Evolutionary conservation across 2,888 invertebrate genomes (phyloP), one percentile per base, ranked within the genome.

Genomic region (Lordiphosa fenestrarum): DNA sequence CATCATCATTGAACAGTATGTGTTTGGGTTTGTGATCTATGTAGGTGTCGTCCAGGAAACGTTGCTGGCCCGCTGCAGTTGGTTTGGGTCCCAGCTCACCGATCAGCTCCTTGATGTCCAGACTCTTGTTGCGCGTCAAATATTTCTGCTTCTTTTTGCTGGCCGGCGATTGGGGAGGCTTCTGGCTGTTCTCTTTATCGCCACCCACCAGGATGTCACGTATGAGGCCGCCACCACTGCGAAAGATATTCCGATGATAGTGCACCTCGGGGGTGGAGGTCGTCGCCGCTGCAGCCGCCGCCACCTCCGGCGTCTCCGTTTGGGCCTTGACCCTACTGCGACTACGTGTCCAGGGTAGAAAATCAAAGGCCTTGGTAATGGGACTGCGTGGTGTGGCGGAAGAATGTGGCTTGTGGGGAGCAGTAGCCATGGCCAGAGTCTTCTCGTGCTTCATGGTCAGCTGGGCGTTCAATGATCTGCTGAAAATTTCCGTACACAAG

Each of bases 1-100:
- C 89, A 30, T 89, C 88, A 40, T 89, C 89, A 53, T 89, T 89
- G 69, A 89, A 89, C 5, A 89, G 72, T 51, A 89, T 89, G 55
- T 89, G 89, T 46, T 87, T 87, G 1, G 73, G 69, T 37, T 72
- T 73, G 44, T 53, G 66, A 7, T 73, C 73, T 15, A 74, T 62
- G 23, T 73, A 73, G 15, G 82, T 75, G 65, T 80, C 80, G 39
- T 78, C 80, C 10, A 78, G 66, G 37, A 81, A 77, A 7, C 81
- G 67, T 19, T 6, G 54, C 36, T 2, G 38, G 9, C 41, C 7
- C 7, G 23, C 36, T 10, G 46, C 3, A 10, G 35, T 13, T 36
- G 46, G 21, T n/a, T 33, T 33, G 0, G 75, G 69, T n/a, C 64
- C 61, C 54, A 84, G 50, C 19, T 87, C 86, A 10, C 84, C 80